Percentiles rank a stretch among this genome's conserved stretches.
Evolutionary conservation across 1,140 invertebrate genomes (phyloP).

Genomic region (Cydia strobilella): DNA sequence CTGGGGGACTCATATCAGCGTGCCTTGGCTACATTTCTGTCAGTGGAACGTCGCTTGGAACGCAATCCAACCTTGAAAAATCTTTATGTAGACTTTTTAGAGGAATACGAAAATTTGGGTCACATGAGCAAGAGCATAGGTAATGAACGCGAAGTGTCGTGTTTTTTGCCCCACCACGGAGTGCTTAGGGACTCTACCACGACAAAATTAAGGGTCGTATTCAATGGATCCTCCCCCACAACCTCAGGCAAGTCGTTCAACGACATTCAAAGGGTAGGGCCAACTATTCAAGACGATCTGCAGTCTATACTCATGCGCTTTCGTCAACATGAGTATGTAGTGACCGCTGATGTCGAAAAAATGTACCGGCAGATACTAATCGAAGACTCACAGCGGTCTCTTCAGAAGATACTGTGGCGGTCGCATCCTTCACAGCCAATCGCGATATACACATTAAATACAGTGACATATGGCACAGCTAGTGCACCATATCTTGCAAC

Average conservation of each 20-base stretch:
- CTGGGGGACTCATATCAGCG: slow-evolving; percentile 13
- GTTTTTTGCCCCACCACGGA: slow-evolving; percentile 19
- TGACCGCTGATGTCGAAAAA: slow-evolving; percentile 58
- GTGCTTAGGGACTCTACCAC: slow-evolving; percentile 19
- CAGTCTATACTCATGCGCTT: slow-evolving; percentile 56
- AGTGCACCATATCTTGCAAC: no score
- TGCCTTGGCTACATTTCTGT: background rate
- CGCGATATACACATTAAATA: background rate
- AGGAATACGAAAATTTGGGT: slow-evolving; percentile 24
- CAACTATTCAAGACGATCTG: slow-evolving; percentile 58
- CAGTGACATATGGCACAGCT: slow-evolving; percentile 15
- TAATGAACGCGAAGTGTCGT: background rate
- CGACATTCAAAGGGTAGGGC: slow-evolving; percentile 48
- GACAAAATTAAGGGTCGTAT: slow-evolving; percentile 3
- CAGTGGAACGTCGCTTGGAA: slow-evolving; percentile 5
- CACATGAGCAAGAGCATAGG: background rate
- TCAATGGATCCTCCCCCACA: slow-evolving; percentile 30
- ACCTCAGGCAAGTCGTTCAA: slow-evolving; percentile 53
- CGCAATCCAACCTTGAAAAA: background rate
- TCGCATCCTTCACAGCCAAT: background rate
- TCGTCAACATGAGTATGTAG: slow-evolving; percentile 41
- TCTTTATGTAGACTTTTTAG: slow-evolving; percentile 18
- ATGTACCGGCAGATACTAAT: slow-evolving; percentile 66
- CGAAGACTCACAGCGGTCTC: slow-evolving; percentile 41
- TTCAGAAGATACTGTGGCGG: slow-evolving; percentile 61